Evolutionary conservation across 2,888 invertebrate species (phyloP).

Genomic region (Acronicta aceris): DNA sequence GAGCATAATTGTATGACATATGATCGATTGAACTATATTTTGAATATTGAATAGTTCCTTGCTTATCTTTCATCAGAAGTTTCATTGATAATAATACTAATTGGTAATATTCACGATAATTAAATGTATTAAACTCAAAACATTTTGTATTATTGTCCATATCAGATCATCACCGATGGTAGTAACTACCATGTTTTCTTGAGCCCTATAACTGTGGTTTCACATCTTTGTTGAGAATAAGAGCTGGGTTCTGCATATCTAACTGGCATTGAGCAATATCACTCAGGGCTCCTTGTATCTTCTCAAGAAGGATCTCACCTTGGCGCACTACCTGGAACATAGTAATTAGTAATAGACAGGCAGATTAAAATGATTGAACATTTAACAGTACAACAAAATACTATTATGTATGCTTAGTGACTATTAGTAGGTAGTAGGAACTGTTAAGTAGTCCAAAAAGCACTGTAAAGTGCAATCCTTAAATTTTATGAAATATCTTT

Average conservation of each 20-base stretch:
- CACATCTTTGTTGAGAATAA: conserved; percentile 82
- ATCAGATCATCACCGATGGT: conserved; percentile 38
- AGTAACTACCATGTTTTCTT: conserved; percentile 53
- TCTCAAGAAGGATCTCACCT: conserved; percentile 95
- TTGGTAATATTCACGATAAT: neutral
- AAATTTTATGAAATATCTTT: no score
- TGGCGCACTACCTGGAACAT: conserved; percentile 92
- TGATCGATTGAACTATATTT: no score
- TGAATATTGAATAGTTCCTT: no score
- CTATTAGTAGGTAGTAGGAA: no score
- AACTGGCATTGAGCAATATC: conserved; percentile 98
- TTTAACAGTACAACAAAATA: no score
- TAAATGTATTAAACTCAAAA: no score
- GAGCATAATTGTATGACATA: no score
- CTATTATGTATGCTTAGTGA: no score
- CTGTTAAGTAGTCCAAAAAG: no score
- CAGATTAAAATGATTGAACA: no score
- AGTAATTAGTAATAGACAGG: neutral
- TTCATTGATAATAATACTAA: neutral
- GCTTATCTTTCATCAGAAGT: no score
- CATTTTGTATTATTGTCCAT: conserved; percentile 12
- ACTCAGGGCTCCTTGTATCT: conserved; percentile 96
- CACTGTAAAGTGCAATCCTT: no score
- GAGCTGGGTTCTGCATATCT: conserved; percentile 94
- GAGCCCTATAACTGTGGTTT: conserved; percentile 81